Percentiles rank a stretch among this genome's conserved stretches.
These are phyloP conservation scores for Philopedon plagiatum DNA, from an alignment of 2,888 invertebrate species.

Conservation along the genomic window DNA sequence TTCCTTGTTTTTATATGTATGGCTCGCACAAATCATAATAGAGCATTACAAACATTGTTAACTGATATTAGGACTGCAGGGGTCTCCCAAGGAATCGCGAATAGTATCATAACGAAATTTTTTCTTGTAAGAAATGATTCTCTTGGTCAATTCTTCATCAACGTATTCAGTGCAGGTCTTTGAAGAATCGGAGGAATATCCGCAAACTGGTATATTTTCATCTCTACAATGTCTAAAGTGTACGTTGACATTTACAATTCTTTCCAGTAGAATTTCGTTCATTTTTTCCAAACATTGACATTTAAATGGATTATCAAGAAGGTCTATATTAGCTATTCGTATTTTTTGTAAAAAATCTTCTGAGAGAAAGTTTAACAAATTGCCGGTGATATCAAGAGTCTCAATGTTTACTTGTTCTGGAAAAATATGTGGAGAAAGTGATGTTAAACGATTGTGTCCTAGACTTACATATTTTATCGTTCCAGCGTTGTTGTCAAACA, in stretches of 20 bases:
- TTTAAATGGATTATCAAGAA: slow-evolving; percentile 5
- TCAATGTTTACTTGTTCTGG: neutral
- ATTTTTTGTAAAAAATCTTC: neutral
- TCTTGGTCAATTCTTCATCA: neutral
- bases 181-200: neutral
- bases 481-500: neutral
- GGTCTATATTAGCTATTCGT: neutral
- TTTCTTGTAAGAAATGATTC: neutral
- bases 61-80: neutral
- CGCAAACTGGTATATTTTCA: slow-evolving; percentile 1
- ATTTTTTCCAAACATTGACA: slow-evolving; percentile 3
- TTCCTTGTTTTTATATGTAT: too few relatives aligned
- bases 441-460: neutral
- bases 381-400: neutral
- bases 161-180: neutral
- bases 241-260: neutral
- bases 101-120: neutral
- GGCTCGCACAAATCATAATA: too few relatives aligned
- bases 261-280: neutral
- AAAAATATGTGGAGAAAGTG: neutral
- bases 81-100: neutral
- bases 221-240: neutral
- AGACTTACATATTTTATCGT: neutral
- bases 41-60: too few relatives aligned
- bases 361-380: slow-evolving; percentile 11